Conservation (phyloP, 2,888 invertebrate species). For the Cerastoderma edule region DNA sequence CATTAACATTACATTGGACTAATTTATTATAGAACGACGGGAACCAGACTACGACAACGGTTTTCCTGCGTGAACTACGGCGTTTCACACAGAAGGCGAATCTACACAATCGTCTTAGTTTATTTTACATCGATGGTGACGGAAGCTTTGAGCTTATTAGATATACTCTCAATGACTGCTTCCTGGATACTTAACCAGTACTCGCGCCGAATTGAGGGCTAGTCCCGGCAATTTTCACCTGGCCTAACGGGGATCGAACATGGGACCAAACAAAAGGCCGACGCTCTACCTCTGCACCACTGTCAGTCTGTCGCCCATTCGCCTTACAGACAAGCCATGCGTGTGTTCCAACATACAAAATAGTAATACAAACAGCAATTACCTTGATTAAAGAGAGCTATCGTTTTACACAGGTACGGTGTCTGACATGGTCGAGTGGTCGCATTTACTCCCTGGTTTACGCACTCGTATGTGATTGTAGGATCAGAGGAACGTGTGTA, state of each 20-base stretch:
- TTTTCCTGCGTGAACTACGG: too few relatives aligned
- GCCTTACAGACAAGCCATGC: neutral
- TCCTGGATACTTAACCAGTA: neutral
- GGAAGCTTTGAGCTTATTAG: too few relatives aligned
- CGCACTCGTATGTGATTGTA: slow-evolving; percentile 2
- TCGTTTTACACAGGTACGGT: slow-evolving; percentile 20
- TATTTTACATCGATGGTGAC: too few relatives aligned
- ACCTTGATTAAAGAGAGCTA: slow-evolving; percentile 17
- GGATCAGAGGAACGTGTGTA: slow-evolving; percentile 18
- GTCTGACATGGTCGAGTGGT: neutral
- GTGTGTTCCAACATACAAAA: neutral
- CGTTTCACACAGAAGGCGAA: too few relatives aligned
- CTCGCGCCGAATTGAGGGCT: neutral
- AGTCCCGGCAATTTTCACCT: neutral
- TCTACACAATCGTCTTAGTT: too few relatives aligned
- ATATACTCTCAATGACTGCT: too few relatives aligned
- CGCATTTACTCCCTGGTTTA: neutral
- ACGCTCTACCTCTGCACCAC: neutral
- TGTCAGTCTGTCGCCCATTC: neutral
- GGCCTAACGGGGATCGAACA: neutral
- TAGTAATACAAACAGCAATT: neutral
- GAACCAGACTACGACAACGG: too few relatives aligned
- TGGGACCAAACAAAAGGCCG: neutral
- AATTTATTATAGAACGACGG: too few relatives aligned
- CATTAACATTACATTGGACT: too few relatives aligned